Evolutionary conservation across 2,113 vertebrate species (phyloP).

Genomic region (Cephalopterus ornatus): DNA sequence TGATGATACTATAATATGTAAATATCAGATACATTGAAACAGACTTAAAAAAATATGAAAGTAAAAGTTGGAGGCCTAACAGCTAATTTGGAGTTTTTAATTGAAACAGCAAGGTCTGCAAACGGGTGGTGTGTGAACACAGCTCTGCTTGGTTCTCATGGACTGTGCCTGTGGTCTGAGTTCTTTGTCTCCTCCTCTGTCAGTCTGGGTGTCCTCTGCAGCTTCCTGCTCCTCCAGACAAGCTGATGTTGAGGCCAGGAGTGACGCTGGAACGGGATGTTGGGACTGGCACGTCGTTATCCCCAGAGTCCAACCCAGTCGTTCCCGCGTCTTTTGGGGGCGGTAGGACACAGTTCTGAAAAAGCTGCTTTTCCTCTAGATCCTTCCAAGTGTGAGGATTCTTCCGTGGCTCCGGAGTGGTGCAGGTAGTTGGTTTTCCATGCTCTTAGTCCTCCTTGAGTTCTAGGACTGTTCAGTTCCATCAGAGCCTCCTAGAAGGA

Average conservation of each 20-base stretch:
- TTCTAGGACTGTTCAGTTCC: background rate
- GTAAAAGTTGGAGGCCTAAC: constrained; percentile 70
- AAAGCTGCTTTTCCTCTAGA: background rate
- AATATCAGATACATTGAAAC: constrained; percentile 41
- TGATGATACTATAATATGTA: constrained; percentile 59
- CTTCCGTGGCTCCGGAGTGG: background rate
- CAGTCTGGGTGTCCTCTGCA: background rate
- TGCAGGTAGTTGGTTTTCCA: background rate
- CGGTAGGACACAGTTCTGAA: background rate
- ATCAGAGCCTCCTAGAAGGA: background rate
- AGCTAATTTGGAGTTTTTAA: constrained; percentile 66
- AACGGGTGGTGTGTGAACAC: background rate
- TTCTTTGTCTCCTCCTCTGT: background rate
- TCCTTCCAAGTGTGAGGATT: background rate
- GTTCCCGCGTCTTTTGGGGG: background rate
- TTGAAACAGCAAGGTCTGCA: constrained; percentile 52
- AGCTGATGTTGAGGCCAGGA: background rate
- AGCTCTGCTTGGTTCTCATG: constrained; percentile 24
- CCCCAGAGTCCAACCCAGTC: background rate
- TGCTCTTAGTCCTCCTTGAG: background rate
- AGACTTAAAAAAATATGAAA: constrained; percentile 56
- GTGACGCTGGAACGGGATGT: background rate
- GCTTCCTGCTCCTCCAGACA: background rate
- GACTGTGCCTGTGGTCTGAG: constrained; percentile 2
- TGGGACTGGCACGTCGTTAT: background rate